A percentile compares a stretch with the other conserved stretches of the same genome.
These are phyloP conservation scores for Hoplodrina ambigua DNA, from an alignment of 2,888 invertebrate species.

Conservation along the genomic window DNA sequence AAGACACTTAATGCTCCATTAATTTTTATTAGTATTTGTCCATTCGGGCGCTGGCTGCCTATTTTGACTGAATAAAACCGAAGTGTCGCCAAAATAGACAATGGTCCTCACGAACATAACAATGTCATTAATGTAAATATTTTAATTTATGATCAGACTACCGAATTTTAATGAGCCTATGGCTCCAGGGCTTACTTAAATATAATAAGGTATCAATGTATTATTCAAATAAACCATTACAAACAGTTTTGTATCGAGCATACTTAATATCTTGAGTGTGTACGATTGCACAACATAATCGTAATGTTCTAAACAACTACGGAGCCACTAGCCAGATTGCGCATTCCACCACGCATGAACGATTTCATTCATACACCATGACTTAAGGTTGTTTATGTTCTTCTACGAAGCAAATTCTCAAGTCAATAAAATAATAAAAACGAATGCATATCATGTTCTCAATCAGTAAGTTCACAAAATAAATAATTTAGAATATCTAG, in stretches of 20 bases:
- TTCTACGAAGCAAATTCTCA: slow-evolving; percentile 4
- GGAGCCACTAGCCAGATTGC: slow-evolving; percentile 13
- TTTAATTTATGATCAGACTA: slow-evolving; percentile 23
- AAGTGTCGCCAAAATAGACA: slow-evolving; percentile 20
- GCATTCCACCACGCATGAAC: slow-evolving; percentile 13
- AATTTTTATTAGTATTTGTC: slow-evolving; percentile 25
- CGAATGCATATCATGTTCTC: neutral
- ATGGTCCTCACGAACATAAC: slow-evolving; percentile 15
- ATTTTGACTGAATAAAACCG: slow-evolving; percentile 5
- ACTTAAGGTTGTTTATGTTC: slow-evolving; percentile 1
- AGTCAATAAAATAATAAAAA: slow-evolving; percentile 11
- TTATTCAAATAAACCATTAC: slow-evolving; percentile 36
- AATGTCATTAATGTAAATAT: slow-evolving; percentile 37
- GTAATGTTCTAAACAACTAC: slow-evolving; percentile 20
- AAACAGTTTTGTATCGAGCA: slow-evolving; percentile 22
- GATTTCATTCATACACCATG: slow-evolving; percentile 37
- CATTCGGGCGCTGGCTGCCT: neutral
- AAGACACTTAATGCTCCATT: slow-evolving; percentile 9
- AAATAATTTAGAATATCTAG: no score
- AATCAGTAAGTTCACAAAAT: no score
- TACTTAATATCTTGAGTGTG: slow-evolving; percentile 16
- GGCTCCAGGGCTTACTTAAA: slow-evolving; percentile 9
- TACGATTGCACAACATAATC: slow-evolving; percentile 10
- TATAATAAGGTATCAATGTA: slow-evolving; percentile 7
- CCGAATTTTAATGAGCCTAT: slow-evolving; percentile 32